Percentiles rank a stretch among this genome's conserved stretches.
These are phyloP conservation scores for Dynastes grantii DNA, from an alignment of 2,888 invertebrate genomes.

Conservation along the genomic window DNA sequence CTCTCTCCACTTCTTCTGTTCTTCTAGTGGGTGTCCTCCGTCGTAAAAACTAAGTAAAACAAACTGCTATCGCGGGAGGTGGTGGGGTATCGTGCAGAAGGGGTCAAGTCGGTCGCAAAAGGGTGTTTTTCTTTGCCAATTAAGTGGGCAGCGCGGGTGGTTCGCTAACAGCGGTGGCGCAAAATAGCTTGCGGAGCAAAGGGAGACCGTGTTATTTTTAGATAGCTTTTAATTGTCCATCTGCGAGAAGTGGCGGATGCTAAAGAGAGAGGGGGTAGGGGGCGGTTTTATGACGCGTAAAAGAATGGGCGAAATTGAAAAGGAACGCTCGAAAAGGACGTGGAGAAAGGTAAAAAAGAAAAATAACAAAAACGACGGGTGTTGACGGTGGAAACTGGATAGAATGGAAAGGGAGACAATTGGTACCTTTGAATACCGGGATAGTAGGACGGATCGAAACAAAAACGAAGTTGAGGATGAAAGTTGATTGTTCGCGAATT, in stretches of 20 bases:
- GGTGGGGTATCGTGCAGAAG: neutral
- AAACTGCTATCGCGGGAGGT: too few relatives aligned
- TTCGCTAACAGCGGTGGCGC: too few relatives aligned
- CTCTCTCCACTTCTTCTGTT: neutral
- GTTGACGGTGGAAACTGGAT: too few relatives aligned
- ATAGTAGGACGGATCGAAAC: too few relatives aligned
- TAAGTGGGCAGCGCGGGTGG: conserved; percentile 13
- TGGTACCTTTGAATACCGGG: too few relatives aligned
- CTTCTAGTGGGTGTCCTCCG: neutral
- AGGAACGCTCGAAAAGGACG: neutral
- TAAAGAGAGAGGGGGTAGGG: neutral
- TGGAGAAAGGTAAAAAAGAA: neutral
- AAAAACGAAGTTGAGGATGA: too few relatives aligned
- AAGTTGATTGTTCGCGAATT: too few relatives aligned
- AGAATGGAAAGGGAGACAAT: too few relatives aligned
- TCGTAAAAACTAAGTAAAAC: neutral
- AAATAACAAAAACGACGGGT: too few relatives aligned
- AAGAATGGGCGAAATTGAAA: neutral
- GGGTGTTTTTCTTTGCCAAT: conserved; percentile 25
- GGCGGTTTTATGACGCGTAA: neutral
- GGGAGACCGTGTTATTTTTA: conserved; percentile 7
- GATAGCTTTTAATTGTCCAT: conserved; percentile 24
- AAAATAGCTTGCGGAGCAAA: too few relatives aligned
- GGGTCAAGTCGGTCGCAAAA: neutral
- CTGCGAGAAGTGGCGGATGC: neutral